Base-by-base conservation (phyloP, 2,113 vertebrate species). In the Ranitomeya imitator region DNA sequence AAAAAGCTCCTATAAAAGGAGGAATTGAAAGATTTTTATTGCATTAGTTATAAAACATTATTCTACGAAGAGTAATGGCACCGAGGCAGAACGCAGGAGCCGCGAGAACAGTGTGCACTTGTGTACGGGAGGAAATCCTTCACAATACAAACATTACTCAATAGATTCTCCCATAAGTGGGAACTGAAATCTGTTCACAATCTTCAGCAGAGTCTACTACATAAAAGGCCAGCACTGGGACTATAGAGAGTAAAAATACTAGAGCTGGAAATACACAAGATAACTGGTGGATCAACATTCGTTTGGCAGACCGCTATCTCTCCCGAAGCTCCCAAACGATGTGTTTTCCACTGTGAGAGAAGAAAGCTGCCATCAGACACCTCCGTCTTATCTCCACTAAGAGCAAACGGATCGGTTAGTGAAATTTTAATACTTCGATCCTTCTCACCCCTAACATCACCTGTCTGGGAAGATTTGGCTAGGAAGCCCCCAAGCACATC, bases 41-140 rank as follows among this genome's bases (percentile, higher is more conserved):
- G 86, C 79, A 82, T 88, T 83, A 76, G 87, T 88, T 84, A 88
- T 83, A 88, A 83, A 83, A 88, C 80, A 77, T 84, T 83, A 61
- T 67, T 85, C 51, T 67, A 15, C 21, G 51, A 37, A 67, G 59
- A n/a, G 71, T 67, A 88, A 78, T 37, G 26, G 87, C 65, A 88
- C 54, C 6, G 52, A 21, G 59, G 78, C n/a, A 54, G 79, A 11
- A 37, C 45, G 45, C 51, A 45, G 79, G 4, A 54, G 71, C 45
- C 12, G 21, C 26, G 23, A 79, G 81, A 85, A 85, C 74, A 85
- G 15, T 85, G 21, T 59, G 73, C 16, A 26, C 81, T 83, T 88
- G 80, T 88, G 15, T 88, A 84, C 59, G 13, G 59, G 80, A 88
- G 86, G 86, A 83, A 88, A 77, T 77, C 60, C 23, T 88, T 88